These are phyloP conservation scores for Idris sp. DNA, from an alignment of 1,140 invertebrate species.

Conservation along the genomic window DNA sequence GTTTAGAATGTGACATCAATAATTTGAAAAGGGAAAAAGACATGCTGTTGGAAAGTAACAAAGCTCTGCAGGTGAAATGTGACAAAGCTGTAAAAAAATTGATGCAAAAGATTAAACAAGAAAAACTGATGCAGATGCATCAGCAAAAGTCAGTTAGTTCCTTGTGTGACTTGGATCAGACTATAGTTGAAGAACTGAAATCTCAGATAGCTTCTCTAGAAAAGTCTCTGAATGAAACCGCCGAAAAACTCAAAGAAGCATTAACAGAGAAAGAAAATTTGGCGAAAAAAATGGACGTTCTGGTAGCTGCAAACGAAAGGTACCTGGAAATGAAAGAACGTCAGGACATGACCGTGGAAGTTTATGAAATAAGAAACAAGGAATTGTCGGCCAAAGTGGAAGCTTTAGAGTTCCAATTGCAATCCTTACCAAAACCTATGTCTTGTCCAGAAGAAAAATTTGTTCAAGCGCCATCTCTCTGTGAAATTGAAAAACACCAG, in stretches of 20 bases:
- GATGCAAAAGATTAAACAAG: conserved; percentile 88
- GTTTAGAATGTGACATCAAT: conserved; percentile 77
- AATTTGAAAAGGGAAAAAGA: conserved; percentile 78
- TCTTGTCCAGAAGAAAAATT: not conserved
- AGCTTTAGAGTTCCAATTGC: conserved; percentile 72
- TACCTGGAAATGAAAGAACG: conserved; percentile 88
- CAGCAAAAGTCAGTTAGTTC: conserved; percentile 79
- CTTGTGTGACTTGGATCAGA: conserved; percentile 83
- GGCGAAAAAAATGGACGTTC: conserved; percentile 84
- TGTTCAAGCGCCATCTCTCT: conserved; percentile 16
- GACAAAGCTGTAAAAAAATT: conserved; percentile 86
- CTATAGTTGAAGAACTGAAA: conserved; percentile 87
- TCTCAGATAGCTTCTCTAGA: conserved; percentile 83
- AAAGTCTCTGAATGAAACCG: conserved; percentile 81
- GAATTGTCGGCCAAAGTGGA: conserved; percentile 82
- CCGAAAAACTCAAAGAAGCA: conserved; percentile 80
- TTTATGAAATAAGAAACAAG: conserved; percentile 84
- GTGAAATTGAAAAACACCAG: conserved; percentile 62
- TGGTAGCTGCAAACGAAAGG: conserved; percentile 86
- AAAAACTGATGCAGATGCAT: conserved; percentile 80
- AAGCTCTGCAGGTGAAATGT: conserved; percentile 81
- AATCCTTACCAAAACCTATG: too few species aligned
- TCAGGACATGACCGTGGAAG: conserved; percentile 83
- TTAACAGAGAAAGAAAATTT: conserved; percentile 83
- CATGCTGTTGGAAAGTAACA: conserved; percentile 79